Conservation (phyloP, 2,797 vertebrate species). For the Threskiornis aethiopicus region DNA sequence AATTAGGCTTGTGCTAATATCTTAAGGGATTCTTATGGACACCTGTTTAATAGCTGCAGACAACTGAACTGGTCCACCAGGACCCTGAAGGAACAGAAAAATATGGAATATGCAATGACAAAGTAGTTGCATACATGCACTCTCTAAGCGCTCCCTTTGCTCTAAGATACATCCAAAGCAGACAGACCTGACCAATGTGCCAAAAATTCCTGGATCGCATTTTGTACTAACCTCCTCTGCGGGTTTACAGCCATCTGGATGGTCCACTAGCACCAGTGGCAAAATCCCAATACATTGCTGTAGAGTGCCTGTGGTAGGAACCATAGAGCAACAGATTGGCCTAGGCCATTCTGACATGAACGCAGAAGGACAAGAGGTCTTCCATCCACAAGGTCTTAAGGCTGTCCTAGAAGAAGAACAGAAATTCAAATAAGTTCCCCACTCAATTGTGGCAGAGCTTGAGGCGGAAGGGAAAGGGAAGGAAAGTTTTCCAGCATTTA, state of each 20-base stretch:
- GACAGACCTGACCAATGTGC: background rate
- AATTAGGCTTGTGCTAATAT: background rate
- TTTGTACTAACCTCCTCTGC: conserved; percentile 53
- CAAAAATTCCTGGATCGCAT: background rate
- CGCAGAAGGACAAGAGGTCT: background rate
- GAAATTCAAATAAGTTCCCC: background rate
- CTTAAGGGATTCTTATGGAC: background rate
- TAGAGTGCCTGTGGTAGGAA: background rate
- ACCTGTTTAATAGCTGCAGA: background rate
- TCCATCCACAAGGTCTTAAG: background rate
- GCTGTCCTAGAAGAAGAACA: conserved; percentile 38
- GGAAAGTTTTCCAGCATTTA: background rate
- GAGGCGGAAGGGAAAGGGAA: background rate
- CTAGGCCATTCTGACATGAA: conserved; percentile 10
- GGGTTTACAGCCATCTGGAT: conserved; percentile 54
- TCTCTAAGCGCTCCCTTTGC: background rate
- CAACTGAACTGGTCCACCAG: background rate
- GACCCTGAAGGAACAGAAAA: background rate
- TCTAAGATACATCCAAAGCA: background rate
- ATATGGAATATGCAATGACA: background rate
- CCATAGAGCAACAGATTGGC: background rate
- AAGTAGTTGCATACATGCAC: background rate
- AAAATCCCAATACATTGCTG: background rate
- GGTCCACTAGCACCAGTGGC: background rate
- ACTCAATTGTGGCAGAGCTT: background rate